phyloP scores from a whole-genome alignment of 1,140 invertebrate genomes.

The Drosophila tropicalis region DNA sequence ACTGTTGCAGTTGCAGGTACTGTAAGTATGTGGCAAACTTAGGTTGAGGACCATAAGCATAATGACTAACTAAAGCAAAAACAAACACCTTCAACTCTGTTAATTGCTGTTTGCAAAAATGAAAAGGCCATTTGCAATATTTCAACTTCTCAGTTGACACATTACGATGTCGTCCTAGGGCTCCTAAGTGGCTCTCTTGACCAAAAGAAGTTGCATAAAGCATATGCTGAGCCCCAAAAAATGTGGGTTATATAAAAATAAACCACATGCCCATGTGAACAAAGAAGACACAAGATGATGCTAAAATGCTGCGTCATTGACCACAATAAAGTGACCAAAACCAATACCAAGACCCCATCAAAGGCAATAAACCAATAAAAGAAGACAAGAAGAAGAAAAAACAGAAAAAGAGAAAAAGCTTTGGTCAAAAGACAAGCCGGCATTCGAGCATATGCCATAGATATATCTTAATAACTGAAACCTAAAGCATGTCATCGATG shows the following conservation, averaged over 20 bases:
- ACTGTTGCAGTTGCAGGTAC: conserved; percentile 29
- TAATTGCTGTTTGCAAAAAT: conserved; percentile 50
- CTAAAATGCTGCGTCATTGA: conserved; percentile 70
- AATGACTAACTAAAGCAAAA: conserved; percentile 14
- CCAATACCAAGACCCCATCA: conserved; percentile 14
- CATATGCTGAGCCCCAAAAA: conserved; percentile 20
- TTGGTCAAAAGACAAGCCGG: conserved; percentile 18
- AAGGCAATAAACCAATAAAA: conserved; percentile 42
- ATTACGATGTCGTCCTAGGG: conserved; percentile 24
- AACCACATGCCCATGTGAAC: conserved; percentile 26
- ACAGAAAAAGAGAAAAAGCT: conserved; percentile 38
- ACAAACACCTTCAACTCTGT: conserved; percentile 32
- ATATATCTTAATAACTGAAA: conserved; percentile 52
- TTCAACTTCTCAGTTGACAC: conserved; percentile 38
- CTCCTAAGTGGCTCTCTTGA: conserved; percentile 32
- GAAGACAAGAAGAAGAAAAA: conserved; percentile 36
- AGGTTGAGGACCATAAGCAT: conserved; percentile 3
- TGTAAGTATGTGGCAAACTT: conserved; percentile 11
- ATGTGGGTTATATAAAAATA: conserved; percentile 70
- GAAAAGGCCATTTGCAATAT: conserved; percentile 33
- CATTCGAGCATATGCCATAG: conserved; percentile 18
- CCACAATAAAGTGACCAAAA: conserved; percentile 47
- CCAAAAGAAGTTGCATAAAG: conserved; percentile 52
- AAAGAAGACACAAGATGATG: conserved; percentile 45
- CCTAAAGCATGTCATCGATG: conserved; percentile 50